These are phyloP conservation scores for Cephus nigrinus DNA, from an alignment of 2,888 invertebrate species.

Conservation along the genomic window DNA sequence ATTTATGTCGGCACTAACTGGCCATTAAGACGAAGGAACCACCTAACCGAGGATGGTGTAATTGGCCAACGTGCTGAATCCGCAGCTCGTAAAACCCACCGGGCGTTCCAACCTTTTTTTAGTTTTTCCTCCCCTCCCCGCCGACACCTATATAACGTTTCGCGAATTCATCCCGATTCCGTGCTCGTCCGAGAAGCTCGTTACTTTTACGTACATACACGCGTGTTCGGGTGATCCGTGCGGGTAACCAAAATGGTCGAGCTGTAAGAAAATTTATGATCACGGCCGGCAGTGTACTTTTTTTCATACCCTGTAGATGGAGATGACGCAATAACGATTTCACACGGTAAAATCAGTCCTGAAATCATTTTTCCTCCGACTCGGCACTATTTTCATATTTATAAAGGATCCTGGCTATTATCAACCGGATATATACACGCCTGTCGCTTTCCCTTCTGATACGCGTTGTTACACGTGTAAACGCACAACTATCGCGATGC, in stretches of 20 bases:
- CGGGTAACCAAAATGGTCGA: background rate
- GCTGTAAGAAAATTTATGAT: background rate
- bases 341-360: background rate
- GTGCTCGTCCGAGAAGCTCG: background rate
- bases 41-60: conserved; percentile 58
- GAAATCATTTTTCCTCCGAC: background rate
- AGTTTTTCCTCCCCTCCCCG: background rate
- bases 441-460: conserved; percentile 3
- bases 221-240: too few relatives aligned
- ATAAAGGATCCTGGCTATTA: background rate
- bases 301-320: background rate
- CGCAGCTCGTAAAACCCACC: conserved; percentile 59
- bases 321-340: background rate
- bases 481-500: background rate
- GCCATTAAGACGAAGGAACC: conserved; percentile 58
- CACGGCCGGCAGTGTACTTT: background rate
- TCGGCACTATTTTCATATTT: background rate
- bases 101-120: conserved; percentile 28
- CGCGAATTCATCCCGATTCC: background rate
- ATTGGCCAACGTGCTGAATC: conserved; percentile 59
- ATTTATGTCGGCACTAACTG: conserved; percentile 61
- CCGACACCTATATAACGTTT: background rate
- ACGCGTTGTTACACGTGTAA: conserved; percentile 1
- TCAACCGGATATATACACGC: background rate
- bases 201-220: background rate